Evolutionary conservation across 2,888 invertebrate species (phyloP).

Genomic region (Cheilosia soror): DNA sequence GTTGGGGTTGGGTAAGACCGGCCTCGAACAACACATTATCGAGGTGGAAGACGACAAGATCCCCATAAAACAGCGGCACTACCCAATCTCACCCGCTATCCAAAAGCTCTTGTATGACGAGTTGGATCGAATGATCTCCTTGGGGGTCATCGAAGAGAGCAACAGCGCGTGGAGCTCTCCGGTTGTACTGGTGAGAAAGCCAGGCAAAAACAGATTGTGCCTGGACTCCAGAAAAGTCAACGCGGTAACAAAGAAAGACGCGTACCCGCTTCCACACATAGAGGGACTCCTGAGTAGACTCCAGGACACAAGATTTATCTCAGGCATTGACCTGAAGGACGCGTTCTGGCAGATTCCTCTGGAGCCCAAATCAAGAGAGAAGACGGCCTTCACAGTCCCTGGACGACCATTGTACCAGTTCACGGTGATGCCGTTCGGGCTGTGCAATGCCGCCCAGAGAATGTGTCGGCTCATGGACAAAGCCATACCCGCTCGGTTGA

Average conservation of each 20-base stretch:
- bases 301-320: too few species aligned
- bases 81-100: too few species aligned
- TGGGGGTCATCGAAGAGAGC: not conserved
- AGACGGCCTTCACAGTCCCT: too few species aligned
- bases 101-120: conserved; percentile 23
- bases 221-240: conserved; percentile 4
- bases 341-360: too few species aligned
- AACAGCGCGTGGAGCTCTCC: not conserved
- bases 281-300: too few species aligned
- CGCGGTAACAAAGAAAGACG: not conserved
- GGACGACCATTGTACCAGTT: too few species aligned
- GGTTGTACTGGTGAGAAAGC: not conserved
- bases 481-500: not conserved
- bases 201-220: conserved; percentile 8
- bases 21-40: conserved; percentile 17
- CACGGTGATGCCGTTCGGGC: too few species aligned
- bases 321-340: too few species aligned
- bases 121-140: conserved; percentile 23
- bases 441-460: too few species aligned
- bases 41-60: conserved; percentile 18
- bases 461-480: too few species aligned
- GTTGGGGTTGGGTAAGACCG: conserved; percentile 2
- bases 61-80: conserved; percentile 1
- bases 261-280: too few species aligned
- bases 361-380: too few species aligned